phyloP scores from a whole-genome alignment of 2,113 vertebrate species.

The Octodon degus region DNA sequence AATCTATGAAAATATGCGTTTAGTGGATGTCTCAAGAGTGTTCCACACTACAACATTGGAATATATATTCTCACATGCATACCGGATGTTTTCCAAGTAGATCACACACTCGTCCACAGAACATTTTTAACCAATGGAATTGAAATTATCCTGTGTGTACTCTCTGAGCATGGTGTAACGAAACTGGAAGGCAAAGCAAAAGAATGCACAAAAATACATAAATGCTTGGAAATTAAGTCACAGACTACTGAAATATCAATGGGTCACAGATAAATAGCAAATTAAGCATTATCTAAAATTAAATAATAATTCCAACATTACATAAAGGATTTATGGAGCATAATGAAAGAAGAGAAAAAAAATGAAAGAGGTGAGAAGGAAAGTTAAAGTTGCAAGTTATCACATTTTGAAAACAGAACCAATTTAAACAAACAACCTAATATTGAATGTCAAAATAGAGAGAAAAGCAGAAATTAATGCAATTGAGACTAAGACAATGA shows the following conservation, averaged over 20 bases:
- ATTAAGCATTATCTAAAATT: background rate
- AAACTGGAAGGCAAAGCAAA: background rate
- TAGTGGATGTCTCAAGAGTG: background rate
- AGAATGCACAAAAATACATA: background rate
- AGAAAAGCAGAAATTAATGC: background rate
- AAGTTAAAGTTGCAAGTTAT: background rate
- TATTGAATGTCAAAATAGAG: background rate
- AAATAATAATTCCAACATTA: background rate
- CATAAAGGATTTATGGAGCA: background rate
- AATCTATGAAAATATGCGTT: too few species aligned
- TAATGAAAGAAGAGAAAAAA: background rate
- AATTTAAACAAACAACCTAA: background rate
- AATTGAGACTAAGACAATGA: background rate
- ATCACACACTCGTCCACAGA: background rate
- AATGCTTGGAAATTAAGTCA: background rate
- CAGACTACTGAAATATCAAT: background rate
- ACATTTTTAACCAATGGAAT: background rate
- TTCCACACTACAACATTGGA: background rate
- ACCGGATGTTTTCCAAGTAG: background rate
- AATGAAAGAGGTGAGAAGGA: background rate
- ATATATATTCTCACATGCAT: background rate
- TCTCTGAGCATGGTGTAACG: background rate
- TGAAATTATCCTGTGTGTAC: background rate
- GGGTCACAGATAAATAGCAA: background rate
- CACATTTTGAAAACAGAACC: background rate